Evolutionary conservation across 2,113 vertebrate genomes (phyloP), one percentile per base, ranked within the genome.

Genomic region (Bombycilla garrulus): DNA sequence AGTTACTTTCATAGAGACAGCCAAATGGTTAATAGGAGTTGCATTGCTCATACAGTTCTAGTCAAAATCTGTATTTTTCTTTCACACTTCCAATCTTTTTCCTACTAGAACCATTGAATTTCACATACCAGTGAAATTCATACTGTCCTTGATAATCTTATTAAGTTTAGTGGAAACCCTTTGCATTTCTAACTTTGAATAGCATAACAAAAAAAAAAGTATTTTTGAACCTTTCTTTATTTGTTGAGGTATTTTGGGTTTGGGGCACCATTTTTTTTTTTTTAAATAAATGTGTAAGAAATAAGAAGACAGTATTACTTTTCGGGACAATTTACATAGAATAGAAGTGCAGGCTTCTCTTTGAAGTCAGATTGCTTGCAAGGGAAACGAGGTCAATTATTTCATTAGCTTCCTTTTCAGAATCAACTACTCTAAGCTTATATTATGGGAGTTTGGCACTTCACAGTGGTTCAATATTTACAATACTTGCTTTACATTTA

Each of bases 321-420:
- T 85, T 87, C 36, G 48, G 38, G 47, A 51, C 44, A 87, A 93
- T 44, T 88, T 72, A 58, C 20, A 48, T 1, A 33, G 65, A 86
- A 51, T n/a, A 84, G 31, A 92, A 90, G 28, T 15, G 47, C n/a
- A 61, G 64, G 67, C 23, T 84, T 60, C 71, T 60, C 35, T 82
- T 85, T 58, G 76, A 95, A 92, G 81, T 81, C 86, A 90, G 71
- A 86, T n/a, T 88, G n/a, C 72, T 76, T 74, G 21, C 24, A 86
- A 67, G 64, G 78, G 62, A 95, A 88, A 95, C 9, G 6, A 94
- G 72, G 78, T 94, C 91, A 94, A 93, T 93, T 95, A 92, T 93
- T 96, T 96, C 66, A 94, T 95, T 93, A 90, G 72, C 93, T 88
- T 96, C 88, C 81, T 90, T 86, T 88, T 50, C 85, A 96, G 74